Percentiles rank a stretch among this genome's conserved stretches.
phyloP scores from a whole-genome alignment of 2,888 invertebrate species.

The Reticulitermes lucifugus region DNA sequence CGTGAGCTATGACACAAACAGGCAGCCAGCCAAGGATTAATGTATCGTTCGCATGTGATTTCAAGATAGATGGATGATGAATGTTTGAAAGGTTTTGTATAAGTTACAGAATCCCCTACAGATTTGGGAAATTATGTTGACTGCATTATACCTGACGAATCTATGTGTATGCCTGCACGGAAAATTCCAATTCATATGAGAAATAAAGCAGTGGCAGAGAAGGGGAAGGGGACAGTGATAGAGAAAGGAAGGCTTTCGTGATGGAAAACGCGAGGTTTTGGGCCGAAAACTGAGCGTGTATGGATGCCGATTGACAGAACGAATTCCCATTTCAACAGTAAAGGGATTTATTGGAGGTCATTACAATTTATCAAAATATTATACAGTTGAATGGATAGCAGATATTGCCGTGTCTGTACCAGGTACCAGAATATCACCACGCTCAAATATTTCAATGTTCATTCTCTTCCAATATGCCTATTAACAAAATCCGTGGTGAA shows the following conservation, averaged over 20 bases:
- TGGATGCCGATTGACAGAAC: conserved; percentile 34
- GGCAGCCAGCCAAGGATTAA: background rate
- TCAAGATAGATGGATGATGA: background rate
- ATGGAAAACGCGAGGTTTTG: conserved; percentile 3
- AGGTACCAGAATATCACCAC: conserved; percentile 4
- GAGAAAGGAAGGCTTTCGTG: conserved; percentile 25
- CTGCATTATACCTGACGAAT: conserved; percentile 9
- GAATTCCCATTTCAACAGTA: conserved; percentile 33
- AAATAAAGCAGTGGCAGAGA: background rate
- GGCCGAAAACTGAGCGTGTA: background rate
- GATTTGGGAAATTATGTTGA: background rate
- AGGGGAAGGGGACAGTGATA: background rate
- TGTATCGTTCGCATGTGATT: background rate
- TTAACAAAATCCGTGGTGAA: too few species aligned
- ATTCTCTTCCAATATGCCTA: too few species aligned
- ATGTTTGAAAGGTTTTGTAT: background rate
- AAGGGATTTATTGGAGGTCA: conserved; percentile 31
- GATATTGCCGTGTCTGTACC: conserved; percentile 18
- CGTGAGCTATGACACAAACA: background rate
- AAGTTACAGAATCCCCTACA: background rate
- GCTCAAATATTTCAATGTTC: too few species aligned
- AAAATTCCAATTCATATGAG: conserved; percentile 10
- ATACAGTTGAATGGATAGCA: background rate
- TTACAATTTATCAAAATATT: conserved; percentile 30
- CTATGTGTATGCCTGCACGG: conserved; percentile 9